These are phyloP conservation scores for Plusia festucae DNA, from an alignment of 2,888 invertebrate species.

Conservation along the genomic window DNA sequence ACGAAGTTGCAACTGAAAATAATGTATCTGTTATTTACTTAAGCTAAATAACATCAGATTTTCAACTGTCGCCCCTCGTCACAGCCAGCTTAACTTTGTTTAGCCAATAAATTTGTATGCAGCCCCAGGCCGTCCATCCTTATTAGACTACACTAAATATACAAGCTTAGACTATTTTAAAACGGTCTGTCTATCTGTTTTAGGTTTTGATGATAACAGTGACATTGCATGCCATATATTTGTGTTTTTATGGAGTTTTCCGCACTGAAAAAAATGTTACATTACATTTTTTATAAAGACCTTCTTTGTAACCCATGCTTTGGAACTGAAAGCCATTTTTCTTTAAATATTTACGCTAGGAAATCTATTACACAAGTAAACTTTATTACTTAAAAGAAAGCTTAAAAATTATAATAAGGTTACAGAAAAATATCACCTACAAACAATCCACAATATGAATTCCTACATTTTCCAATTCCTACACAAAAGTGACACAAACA, in stretches of 20 bases:
- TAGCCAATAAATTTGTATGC: slow-evolving; percentile 62
- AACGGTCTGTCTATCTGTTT: slow-evolving; percentile 33
- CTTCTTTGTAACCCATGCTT: too few species aligned
- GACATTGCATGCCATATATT: neutral
- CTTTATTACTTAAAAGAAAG: too few species aligned
- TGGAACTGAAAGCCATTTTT: too few species aligned
- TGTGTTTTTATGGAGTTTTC: neutral
- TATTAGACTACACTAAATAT: slow-evolving; percentile 53
- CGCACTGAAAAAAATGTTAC: too few species aligned
- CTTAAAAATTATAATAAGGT: too few species aligned
- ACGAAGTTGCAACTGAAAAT: neutral
- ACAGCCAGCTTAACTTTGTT: slow-evolving; percentile 61
- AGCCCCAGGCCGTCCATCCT: slow-evolving; percentile 37
- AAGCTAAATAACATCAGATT: slow-evolving; percentile 30
- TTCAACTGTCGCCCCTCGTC: slow-evolving; percentile 52
- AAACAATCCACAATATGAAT: too few species aligned
- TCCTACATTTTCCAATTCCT: too few species aligned
- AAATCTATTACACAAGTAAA: too few species aligned
- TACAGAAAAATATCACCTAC: too few species aligned
- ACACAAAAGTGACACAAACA: too few species aligned
- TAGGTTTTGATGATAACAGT: slow-evolving; percentile 8
- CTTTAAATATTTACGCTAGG: too few species aligned
- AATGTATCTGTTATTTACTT: neutral
- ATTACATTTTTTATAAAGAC: too few species aligned
- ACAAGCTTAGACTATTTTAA: slow-evolving; percentile 49